Percentiles rank a stretch among this genome's conserved stretches.
phyloP scores from a whole-genome alignment of 2,113 vertebrate genomes.

The Oryzias woworae region DNA sequence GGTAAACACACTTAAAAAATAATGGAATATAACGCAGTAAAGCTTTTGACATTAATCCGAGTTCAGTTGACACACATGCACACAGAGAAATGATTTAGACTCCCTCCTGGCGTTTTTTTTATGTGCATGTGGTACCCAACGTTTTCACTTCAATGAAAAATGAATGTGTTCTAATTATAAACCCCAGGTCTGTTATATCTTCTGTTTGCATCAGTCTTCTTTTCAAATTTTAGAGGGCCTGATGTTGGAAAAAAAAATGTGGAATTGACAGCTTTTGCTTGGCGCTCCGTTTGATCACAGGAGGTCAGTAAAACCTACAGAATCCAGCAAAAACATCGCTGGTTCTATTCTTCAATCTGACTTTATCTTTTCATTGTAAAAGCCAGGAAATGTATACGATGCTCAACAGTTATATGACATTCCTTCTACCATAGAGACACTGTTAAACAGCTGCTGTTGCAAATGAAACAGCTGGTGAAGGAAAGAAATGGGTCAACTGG shows the following conservation, averaged over 20 bases:
- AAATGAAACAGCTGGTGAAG: too few relatives aligned
- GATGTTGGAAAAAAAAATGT: not conserved
- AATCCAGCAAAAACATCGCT: not conserved
- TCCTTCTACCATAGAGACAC: too few relatives aligned
- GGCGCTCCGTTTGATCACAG: conserved; percentile 10
- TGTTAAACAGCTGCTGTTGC: too few relatives aligned
- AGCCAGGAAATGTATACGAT: too few relatives aligned
- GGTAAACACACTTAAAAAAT: not conserved
- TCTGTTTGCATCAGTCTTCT: not conserved
- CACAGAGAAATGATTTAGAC: not conserved
- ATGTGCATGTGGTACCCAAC: not conserved
- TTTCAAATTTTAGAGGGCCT: too few relatives aligned
- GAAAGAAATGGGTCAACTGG: too few relatives aligned
- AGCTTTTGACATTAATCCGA: too few relatives aligned
- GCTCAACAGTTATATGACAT: too few relatives aligned
- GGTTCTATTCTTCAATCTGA: too few relatives aligned
- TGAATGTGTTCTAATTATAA: not conserved
- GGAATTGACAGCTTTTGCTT: not conserved
- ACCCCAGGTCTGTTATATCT: not conserved
- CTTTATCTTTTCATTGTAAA: too few relatives aligned
- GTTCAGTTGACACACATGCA: not conserved
- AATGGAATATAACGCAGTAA: not conserved
- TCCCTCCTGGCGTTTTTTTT: not conserved
- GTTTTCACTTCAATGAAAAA: not conserved
- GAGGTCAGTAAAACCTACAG: not conserved